These are phyloP conservation scores for Dicycla oo DNA, from an alignment of 2,888 invertebrate genomes.

Conservation along the genomic window DNA sequence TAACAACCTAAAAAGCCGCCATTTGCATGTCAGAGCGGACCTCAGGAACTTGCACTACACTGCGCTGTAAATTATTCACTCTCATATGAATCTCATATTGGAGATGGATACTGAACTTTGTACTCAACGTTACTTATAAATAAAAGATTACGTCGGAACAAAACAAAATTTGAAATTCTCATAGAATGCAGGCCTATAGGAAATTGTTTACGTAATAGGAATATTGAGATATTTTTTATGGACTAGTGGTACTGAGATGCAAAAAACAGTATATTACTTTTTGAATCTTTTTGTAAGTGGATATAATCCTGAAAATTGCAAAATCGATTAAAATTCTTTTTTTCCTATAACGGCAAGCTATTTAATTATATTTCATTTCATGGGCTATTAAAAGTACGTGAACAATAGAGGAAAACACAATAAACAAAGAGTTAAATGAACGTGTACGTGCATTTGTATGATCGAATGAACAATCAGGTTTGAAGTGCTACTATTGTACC, in stretches of 20 bases:
- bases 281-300: not conserved
- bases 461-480: slow-evolving; percentile 62
- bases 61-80: slow-evolving; percentile 72
- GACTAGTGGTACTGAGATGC: not conserved
- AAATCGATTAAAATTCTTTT: not conserved
- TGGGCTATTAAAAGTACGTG: slow-evolving; percentile 41
- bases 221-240: slow-evolving; percentile 36
- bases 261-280: slow-evolving; percentile 20
- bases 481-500: slow-evolving; percentile 44
- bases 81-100: slow-evolving; percentile 70
- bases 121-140: slow-evolving; percentile 54
- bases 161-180: slow-evolving; percentile 59
- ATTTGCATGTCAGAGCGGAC: slow-evolving; percentile 75
- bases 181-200: slow-evolving; percentile 41
- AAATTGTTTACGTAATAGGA: slow-evolving; percentile 56
- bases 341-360: not conserved
- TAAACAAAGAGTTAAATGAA: slow-evolving; percentile 63
- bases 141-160: slow-evolving; percentile 56
- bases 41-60: slow-evolving; percentile 61
- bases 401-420: slow-evolving; percentile 56
- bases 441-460: slow-evolving; percentile 59
- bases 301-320: not conserved
- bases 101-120: slow-evolving; percentile 58
- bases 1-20: slow-evolving; percentile 81
- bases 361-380: slow-evolving; percentile 31